phyloP scores from a whole-genome alignment of 2,888 invertebrate species.

The Ischnura elegans region DNA sequence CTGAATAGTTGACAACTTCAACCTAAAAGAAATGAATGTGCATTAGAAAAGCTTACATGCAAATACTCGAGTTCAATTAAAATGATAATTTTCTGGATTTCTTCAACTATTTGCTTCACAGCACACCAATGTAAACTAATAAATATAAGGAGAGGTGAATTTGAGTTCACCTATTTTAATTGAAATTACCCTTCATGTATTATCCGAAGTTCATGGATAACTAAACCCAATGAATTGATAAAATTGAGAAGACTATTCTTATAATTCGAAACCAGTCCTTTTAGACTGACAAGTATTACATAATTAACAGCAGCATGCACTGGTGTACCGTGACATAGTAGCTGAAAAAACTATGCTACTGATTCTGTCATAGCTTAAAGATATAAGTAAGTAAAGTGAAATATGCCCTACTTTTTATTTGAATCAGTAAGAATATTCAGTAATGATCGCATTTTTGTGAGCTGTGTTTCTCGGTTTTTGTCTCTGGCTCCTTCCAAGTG shows the following conservation, averaged over 20 bases:
- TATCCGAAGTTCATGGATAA: too few species aligned
- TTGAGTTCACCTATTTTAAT: too few species aligned
- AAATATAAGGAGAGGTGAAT: too few species aligned
- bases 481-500: conserved; percentile 81
- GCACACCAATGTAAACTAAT: background rate
- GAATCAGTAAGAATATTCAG: conserved; percentile 82
- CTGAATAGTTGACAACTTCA: conserved; percentile 84
- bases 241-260: too few species aligned
- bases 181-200: too few species aligned
- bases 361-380: background rate
- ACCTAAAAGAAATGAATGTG: conserved; percentile 78
- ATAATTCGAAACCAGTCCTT: too few species aligned
- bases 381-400: background rate
- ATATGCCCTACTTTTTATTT: conserved; percentile 81
- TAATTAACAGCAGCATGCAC: too few species aligned
- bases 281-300: too few species aligned
- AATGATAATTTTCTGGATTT: background rate
- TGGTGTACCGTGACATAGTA: background rate
- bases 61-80: background rate
- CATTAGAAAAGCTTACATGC: background rate
- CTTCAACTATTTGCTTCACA: background rate
- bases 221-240: too few species aligned
- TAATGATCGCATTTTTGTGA: conserved; percentile 83
- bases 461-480: conserved; percentile 81
- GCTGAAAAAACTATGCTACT: background rate